phyloP scores from a whole-genome alignment of 1,140 invertebrate genomes.

The Armadillidium nasatum region DNA sequence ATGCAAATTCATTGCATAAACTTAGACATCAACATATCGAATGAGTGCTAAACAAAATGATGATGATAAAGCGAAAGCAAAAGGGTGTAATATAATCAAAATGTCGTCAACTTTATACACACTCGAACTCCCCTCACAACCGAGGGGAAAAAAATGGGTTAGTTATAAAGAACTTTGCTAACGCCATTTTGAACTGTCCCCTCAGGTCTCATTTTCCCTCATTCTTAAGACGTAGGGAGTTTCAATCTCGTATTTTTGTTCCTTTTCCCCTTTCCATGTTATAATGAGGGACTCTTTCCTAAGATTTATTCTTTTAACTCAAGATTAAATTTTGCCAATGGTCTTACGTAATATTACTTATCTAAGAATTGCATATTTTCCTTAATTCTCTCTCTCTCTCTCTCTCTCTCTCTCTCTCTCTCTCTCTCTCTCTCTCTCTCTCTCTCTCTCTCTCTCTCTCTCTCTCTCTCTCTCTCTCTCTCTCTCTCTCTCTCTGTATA shows the following conservation, averaged over 20 bases:
- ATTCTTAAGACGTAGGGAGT: neutral
- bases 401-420: too few relatives aligned
- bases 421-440: too few relatives aligned
- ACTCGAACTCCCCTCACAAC: neutral
- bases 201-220: neutral
- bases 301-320: neutral
- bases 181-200: conserved; percentile 7
- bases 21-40: too few relatives aligned
- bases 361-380: neutral
- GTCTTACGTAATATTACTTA: neutral
- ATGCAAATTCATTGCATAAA: too few relatives aligned
- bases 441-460: too few relatives aligned
- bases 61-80: neutral
- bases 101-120: neutral
- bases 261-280: neutral
- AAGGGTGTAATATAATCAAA: neutral
- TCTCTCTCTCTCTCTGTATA: too few relatives aligned
- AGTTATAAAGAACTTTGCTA: neutral
- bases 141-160: neutral
- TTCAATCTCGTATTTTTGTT: neutral
- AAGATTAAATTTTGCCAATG: neutral
- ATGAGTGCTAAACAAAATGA: neutral
- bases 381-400: too few relatives aligned
- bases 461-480: too few relatives aligned
- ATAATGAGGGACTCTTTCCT: neutral